Evolutionary conservation across 2,797 vertebrate genomes (phyloP).

Genomic region (Gallinago nigripennis): DNA sequence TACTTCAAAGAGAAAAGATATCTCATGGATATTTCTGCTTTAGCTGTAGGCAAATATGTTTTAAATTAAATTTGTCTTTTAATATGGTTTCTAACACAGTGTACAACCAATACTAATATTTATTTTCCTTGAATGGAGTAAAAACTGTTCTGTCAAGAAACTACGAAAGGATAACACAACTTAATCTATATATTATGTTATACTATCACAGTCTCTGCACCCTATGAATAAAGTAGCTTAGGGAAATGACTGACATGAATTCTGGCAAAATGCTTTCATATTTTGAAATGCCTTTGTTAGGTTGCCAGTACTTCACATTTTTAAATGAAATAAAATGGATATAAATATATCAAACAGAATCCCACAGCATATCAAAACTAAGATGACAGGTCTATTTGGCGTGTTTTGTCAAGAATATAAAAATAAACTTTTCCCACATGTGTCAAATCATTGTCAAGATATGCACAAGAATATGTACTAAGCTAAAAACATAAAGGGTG

Average conservation of each 20-base stretch:
- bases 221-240: not conserved
- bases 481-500: not conserved
- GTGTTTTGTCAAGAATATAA: conserved; percentile 5
- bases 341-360: conserved; percentile 12
- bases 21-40: not conserved
- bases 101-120: not conserved
- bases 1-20: not conserved
- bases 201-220: not conserved
- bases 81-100: not conserved
- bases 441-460: not conserved
- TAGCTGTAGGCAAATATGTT: not conserved
- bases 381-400: not conserved
- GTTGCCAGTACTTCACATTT: not conserved
- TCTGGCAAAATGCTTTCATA: not conserved
- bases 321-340: not conserved
- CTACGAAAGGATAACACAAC: not conserved
- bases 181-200: not conserved
- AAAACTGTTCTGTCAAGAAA: conserved; percentile 7
- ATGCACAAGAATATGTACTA: not conserved
- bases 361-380: not conserved
- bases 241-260: not conserved
- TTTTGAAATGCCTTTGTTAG: conserved; percentile 10
- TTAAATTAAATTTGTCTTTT: not conserved
- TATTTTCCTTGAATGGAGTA: not conserved
- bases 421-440: not conserved